Evolutionary conservation across 2,888 invertebrate species (phyloP).

Genomic region (Daptonema setosum): DNA sequence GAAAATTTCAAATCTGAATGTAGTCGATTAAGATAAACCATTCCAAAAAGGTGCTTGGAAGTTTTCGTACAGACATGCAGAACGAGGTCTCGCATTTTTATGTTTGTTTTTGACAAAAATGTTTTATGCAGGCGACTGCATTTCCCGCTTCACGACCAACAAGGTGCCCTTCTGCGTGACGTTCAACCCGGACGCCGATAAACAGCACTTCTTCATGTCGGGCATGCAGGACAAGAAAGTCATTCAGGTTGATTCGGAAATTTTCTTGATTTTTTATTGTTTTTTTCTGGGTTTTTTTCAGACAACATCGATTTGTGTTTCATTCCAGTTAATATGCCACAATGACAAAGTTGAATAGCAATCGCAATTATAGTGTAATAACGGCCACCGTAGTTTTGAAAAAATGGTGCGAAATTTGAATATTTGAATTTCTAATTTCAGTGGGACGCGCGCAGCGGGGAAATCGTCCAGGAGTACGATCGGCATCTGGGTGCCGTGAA

Average conservation of each 20-base stretch:
- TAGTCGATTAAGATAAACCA: too few relatives aligned
- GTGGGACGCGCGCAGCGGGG: conserved; percentile 88
- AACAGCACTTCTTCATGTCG: conserved; percentile 88
- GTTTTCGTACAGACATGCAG: too few relatives aligned
- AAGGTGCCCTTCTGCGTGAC: conserved; percentile 95
- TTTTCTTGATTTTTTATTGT: conserved; percentile 31
- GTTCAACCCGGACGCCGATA: conserved; percentile 88
- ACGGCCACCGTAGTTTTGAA: background rate
- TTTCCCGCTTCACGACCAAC: conserved; percentile 59
- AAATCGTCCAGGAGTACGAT: conserved; percentile 87
- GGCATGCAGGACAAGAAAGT: conserved; percentile 99
- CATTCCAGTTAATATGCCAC: too few relatives aligned
- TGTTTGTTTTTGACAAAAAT: too few relatives aligned
- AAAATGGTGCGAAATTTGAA: background rate
- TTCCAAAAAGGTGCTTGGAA: too few relatives aligned
- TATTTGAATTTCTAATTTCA: conserved; percentile 29
- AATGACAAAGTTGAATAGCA: background rate
- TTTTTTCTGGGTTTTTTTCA: conserved; percentile 8
- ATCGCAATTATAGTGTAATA: too few relatives aligned
- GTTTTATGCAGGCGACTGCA: conserved; percentile 31
- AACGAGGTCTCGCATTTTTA: too few relatives aligned
- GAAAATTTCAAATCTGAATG: too few relatives aligned
- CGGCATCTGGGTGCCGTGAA: conserved; percentile 95
- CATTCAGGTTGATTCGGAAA: conserved; percentile 50
- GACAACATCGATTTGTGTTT: background rate